phyloP scores from a whole-genome alignment of 2,797 vertebrate genomes.

The Lepus oiostolus region DNA sequence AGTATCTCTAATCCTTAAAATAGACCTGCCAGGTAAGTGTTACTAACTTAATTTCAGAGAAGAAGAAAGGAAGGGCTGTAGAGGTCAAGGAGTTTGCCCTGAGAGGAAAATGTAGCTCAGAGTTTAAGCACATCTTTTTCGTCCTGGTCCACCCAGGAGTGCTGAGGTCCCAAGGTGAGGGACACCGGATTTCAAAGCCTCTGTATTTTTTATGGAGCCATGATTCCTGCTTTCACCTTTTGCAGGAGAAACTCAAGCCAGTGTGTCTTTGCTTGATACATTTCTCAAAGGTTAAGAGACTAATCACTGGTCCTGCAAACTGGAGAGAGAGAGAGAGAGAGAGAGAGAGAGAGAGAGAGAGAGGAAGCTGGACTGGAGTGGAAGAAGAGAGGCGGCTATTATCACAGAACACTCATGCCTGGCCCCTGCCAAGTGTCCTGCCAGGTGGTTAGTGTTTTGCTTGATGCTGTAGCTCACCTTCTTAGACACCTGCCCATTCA shows the following conservation, averaged over 20 bases:
- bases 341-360: neutral
- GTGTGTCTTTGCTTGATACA: neutral
- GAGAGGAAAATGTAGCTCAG: neutral
- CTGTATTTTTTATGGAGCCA: neutral
- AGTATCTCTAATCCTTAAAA: constrained; percentile 52
- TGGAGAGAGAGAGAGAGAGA: neutral
- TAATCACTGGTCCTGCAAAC: neutral
- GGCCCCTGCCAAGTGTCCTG: neutral
- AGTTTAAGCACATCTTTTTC: neutral
- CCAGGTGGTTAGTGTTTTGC: fast-evolving
- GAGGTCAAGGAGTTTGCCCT: constrained; percentile 37
- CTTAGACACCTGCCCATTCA: neutral
- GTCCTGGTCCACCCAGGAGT: neutral
- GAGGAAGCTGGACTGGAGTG: neutral
- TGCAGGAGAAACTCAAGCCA: neutral
- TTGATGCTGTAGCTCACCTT: neutral
- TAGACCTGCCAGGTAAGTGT: neutral
- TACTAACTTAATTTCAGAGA: constrained; percentile 45
- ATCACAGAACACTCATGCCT: neutral
- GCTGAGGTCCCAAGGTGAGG: neutral
- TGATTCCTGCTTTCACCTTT: neutral
- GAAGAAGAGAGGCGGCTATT: neutral
- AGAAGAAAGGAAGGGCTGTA: neutral
- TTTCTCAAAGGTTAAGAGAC: neutral
- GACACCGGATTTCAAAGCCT: neutral